These are phyloP conservation scores for Cacoxenus indagator DNA, from an alignment of 2,888 invertebrate genomes.

Conservation along the genomic window DNA sequence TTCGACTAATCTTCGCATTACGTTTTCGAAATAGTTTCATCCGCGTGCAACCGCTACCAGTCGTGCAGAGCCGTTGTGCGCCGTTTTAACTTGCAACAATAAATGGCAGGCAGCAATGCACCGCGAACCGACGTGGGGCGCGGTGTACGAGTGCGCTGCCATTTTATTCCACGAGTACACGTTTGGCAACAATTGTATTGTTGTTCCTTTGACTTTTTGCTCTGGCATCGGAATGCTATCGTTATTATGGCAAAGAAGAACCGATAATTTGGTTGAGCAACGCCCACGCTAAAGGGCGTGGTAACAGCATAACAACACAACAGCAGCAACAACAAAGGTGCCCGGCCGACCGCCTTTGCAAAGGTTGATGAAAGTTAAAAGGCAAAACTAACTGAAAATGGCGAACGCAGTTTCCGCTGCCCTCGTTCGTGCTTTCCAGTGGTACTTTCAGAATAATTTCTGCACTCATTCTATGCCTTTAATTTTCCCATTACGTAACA, in stretches of 20 bases:
- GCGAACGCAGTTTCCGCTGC: constrained; percentile 5
- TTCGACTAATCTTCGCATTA: neutral
- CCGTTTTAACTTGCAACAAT: neutral
- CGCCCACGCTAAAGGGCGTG: neutral
- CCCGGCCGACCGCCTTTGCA: neutral
- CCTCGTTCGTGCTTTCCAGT: neutral
- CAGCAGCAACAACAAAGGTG: neutral
- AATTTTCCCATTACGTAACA: neutral
- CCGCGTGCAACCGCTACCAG: neutral
- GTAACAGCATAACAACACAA: neutral
- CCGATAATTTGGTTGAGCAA: neutral
- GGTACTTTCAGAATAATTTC: neutral
- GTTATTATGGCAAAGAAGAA: neutral
- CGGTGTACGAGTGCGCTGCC: too few relatives aligned
- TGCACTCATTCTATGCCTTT: neutral
- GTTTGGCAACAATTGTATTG: too few relatives aligned
- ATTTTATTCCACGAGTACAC: too few relatives aligned
- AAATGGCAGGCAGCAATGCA: too few relatives aligned
- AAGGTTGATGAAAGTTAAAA: constrained; percentile 16
- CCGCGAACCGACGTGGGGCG: too few relatives aligned
- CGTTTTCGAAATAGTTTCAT: neutral
- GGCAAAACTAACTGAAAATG: constrained; percentile 13
- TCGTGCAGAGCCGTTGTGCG: neutral
- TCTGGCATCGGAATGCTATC: neutral
- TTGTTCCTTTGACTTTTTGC: neutral